Base-by-base conservation (phyloP, 2,888 invertebrate genomes). In the Synanthedon myopaeformis region DNA sequence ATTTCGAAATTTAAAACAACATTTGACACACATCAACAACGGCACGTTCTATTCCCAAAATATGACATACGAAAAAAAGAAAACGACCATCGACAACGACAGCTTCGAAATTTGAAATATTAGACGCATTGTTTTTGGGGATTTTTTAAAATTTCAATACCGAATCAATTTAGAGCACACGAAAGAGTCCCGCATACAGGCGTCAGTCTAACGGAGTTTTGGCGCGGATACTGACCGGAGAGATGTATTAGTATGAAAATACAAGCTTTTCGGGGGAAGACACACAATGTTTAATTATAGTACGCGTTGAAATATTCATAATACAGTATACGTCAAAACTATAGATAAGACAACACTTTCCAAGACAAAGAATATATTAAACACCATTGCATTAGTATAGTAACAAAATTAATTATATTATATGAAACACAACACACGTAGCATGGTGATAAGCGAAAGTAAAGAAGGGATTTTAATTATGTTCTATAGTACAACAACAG, bases 191-290 rank as follows among this genome's bases (percentile, higher is more conserved):
- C 72, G 80, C 67, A 69, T 19, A 66, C 70, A 59, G 60, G 59
- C 67, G 80, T 79, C 79, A 76, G 75, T 65, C 73, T 64, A 62
- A 65, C 69, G 63, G 74, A 73, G 69, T 64, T 70, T 69, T 62
- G 68, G 55, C 74, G 68, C 78, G 79, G 67, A 67, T 67, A 82
- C 81, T 82, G 77, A 70, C 68, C 72, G 65, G 63, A 61, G 65
- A 65, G 65, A 65, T 66, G 69, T 61, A 58, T 72, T 69, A 67
- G 66, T 67, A 69, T 68, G 70, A 76, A 79, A 77, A 78, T 74
- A 73, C 70, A 63, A 65, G 67, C 69, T 69, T 74, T 80, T 79
- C 74, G 73, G 70, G 72, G 72, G 77, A 79, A 78, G 74, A 70
- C 74, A 71, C 67, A 56, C 67, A 56, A 61, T 61, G 72, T 72